Conservation (phyloP, 2,797 vertebrate species). For the Capromys pilorides region DNA sequence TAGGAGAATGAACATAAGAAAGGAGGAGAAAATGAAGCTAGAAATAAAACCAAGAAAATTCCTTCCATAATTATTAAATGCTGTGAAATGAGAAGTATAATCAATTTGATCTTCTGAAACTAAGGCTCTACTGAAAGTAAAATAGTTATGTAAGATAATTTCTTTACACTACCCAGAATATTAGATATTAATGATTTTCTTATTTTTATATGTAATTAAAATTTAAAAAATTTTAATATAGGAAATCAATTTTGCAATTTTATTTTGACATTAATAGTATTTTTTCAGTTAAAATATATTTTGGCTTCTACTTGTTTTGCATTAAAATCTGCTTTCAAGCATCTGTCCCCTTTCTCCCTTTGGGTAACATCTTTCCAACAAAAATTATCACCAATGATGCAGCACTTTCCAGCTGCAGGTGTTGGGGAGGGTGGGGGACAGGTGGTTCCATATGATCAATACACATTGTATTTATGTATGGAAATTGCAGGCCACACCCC, state of each 20-base stretch:
- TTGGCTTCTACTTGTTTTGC: slow-evolving; percentile 5
- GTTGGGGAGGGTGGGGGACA: not conserved
- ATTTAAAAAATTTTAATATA: slow-evolving; percentile 29
- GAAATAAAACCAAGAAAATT: not conserved
- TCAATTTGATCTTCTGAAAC: not conserved
- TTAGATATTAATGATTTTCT: not conserved
- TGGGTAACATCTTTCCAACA: not conserved
- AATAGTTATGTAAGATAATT: not conserved
- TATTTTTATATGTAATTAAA: slow-evolving; percentile 22
- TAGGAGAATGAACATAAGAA: not conserved
- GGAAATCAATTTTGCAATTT: not conserved
- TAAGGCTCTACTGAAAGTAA: not conserved
- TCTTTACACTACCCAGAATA: not conserved
- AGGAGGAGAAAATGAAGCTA: not conserved
- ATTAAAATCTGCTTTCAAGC: not conserved
- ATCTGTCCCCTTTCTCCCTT: not conserved
- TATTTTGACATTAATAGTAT: not conserved
- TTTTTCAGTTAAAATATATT: not conserved
- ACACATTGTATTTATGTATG: not conserved
- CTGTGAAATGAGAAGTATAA: not conserved
- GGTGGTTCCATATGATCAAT: not conserved
- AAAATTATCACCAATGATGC: not conserved
- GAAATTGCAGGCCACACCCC: not conserved
- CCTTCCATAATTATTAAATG: not conserved
- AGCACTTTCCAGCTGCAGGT: not conserved